phyloP scores from a whole-genome alignment of 1,140 invertebrate species.

The Homalodisca vitripennis region DNA sequence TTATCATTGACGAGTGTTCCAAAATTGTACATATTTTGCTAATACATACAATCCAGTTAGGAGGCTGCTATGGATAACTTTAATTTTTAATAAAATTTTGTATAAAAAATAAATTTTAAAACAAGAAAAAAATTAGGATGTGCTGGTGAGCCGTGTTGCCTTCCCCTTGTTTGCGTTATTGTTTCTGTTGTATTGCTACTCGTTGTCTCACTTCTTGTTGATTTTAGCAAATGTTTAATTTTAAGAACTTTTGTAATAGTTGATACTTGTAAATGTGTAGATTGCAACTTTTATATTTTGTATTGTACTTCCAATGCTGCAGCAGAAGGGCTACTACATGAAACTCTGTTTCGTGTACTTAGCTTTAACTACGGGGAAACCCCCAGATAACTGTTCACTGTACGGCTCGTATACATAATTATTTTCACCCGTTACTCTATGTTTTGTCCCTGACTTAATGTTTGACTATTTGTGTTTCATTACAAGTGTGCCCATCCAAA shows the following conservation, averaged over 20 bases:
- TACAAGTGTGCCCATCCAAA: no score
- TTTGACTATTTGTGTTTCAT: background rate
- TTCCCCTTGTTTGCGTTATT: constrained; percentile 13
- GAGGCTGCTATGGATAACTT: no score
- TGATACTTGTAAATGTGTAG: constrained; percentile 29
- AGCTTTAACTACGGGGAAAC: background rate
- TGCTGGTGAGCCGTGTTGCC: constrained; percentile 4
- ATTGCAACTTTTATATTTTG: constrained; percentile 28
- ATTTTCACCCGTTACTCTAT: background rate
- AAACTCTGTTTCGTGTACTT: background rate
- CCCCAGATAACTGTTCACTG: background rate
- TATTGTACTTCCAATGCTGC: constrained; percentile 9
- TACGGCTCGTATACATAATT: constrained; percentile 3
- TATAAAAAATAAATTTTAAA: background rate
- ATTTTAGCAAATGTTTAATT: constrained; percentile 9
- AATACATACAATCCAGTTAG: no score
- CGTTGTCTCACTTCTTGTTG: constrained; percentile 1
- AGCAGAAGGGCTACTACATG: constrained; percentile 10
- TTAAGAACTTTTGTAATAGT: constrained; percentile 25
- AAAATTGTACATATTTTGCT: no score
- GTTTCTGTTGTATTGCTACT: constrained; percentile 1
- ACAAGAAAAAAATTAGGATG: background rate
- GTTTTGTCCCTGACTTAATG: no score
- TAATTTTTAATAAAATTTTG: constrained; percentile 2
- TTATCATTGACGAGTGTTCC: no score